A percentile compares a stretch with the other conserved stretches of the same genome.
These are phyloP conservation scores for Apus apus DNA, from an alignment of 2,113 vertebrate species.

Conservation along the genomic window DNA sequence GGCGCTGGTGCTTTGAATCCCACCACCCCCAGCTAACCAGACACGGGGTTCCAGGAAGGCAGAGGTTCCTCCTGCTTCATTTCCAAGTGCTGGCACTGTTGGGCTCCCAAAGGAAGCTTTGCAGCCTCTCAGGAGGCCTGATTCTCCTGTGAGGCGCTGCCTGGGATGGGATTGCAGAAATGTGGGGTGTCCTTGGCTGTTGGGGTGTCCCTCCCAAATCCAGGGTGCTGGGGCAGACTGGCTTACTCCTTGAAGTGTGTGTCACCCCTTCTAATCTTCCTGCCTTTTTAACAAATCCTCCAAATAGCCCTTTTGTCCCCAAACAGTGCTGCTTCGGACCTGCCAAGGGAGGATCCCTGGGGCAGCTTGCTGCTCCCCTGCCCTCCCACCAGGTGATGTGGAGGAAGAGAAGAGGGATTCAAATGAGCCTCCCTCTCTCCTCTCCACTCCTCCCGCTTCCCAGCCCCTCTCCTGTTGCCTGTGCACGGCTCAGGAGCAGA, in stretches of 20 bases:
- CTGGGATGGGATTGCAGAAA: neutral
- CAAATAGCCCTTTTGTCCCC: neutral
- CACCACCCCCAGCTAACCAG: neutral
- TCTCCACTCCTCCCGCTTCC: neutral
- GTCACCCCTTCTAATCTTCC: neutral
- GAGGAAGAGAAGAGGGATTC: neutral
- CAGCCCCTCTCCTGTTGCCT: neutral
- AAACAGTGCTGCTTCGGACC: neutral
- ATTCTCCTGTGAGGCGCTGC: neutral
- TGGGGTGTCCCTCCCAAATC: neutral
- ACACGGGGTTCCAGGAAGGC: rapidly evolving
- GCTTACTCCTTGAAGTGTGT: neutral
- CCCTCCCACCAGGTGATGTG: neutral
- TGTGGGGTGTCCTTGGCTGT: neutral
- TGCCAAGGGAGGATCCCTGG: neutral
- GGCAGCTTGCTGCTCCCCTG: neutral
- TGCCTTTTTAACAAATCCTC: neutral
- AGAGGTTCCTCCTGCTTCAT: neutral
- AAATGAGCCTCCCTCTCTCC: neutral
- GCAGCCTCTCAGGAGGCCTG: neutral
- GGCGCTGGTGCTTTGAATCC: neutral
- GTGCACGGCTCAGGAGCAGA: neutral
- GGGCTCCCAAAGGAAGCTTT: neutral
- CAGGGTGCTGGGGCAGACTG: neutral
- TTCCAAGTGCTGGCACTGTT: neutral